Conservation (phyloP, 2,888 invertebrate genomes). For the Neuroscelio doddi region DNA sequence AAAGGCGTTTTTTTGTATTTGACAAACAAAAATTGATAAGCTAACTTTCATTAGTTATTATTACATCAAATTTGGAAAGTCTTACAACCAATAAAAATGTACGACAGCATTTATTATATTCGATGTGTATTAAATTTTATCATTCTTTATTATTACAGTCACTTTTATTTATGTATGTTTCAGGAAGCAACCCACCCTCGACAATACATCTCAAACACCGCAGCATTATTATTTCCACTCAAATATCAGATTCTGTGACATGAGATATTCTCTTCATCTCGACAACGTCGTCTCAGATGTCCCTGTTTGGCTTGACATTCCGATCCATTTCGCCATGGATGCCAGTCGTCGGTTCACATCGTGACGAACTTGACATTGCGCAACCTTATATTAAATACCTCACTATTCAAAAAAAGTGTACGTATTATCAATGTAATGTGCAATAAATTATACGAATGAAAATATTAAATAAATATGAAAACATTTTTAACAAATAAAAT, state of each 20-base stretch:
- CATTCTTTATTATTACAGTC: slow-evolving; percentile 18
- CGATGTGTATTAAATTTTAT: slow-evolving; percentile 7
- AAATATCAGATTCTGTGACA: slow-evolving; percentile 48
- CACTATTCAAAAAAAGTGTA: slow-evolving; percentile 21
- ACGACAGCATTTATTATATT: no score
- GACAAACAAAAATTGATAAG: no score
- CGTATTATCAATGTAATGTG: no score
- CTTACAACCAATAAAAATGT: no score
- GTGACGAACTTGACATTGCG: slow-evolving; percentile 43
- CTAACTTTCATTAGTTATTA: no score
- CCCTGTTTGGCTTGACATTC: slow-evolving; percentile 45
- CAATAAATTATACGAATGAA: slow-evolving; percentile 8
- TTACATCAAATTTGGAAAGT: no score
- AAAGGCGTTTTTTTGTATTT: no score
- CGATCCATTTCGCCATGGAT: slow-evolving; percentile 47
- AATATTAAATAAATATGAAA: no score
- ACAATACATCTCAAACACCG: slow-evolving; percentile 39
- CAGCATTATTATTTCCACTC: slow-evolving; percentile 47
- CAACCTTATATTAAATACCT: slow-evolving; percentile 47
- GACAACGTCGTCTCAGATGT: slow-evolving; percentile 44
- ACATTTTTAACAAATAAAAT: no score
- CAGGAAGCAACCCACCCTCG: slow-evolving; percentile 40
- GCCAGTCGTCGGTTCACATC: slow-evolving; percentile 39
- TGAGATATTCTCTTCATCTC: slow-evolving; percentile 49
- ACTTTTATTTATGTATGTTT: slow-evolving; percentile 16